phyloP scores from a whole-genome alignment of 1,140 invertebrate species.

The Aphaenogaster ashmeadi region DNA sequence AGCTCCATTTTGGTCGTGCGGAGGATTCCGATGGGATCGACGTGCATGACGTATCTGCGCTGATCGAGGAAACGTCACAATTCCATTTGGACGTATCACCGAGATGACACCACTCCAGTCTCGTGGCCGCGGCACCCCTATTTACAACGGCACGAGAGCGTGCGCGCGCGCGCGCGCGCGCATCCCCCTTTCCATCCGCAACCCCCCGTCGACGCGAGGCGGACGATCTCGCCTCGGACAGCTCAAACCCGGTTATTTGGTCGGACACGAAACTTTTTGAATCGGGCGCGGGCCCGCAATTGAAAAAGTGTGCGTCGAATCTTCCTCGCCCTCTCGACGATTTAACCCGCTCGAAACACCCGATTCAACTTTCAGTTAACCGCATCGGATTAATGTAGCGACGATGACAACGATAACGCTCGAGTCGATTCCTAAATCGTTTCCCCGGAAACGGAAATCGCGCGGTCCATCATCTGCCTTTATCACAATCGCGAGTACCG shows the following conservation, averaged over 20 bases:
- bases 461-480: neutral
- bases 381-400: neutral
- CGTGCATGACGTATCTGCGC: slow-evolving; percentile 45
- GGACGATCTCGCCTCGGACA: slow-evolving; percentile 48
- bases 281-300: slow-evolving; percentile 30
- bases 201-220: neutral
- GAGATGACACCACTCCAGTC: slow-evolving; percentile 56
- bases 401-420: neutral
- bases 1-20: slow-evolving; percentile 70
- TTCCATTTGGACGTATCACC: slow-evolving; percentile 65
- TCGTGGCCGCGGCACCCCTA: slow-evolving; percentile 44
- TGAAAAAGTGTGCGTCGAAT: slow-evolving; percentile 32
- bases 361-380: slow-evolving; percentile 25
- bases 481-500: slow-evolving; percentile 37
- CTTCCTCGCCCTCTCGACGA: neutral
- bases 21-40: slow-evolving; percentile 53
- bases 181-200: neutral
- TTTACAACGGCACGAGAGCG: slow-evolving; percentile 55
- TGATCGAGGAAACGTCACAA: slow-evolving; percentile 64
- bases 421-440: slow-evolving; percentile 17
- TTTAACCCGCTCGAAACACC: slow-evolving; percentile 29
- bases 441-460: neutral
- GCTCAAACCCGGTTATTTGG: slow-evolving; percentile 34
- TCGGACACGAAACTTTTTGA: slow-evolving; percentile 61
- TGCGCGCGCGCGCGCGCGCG: neutral